A percentile compares a stretch with the other conserved stretches of the same genome.
Evolutionary conservation across 2,888 invertebrate species (phyloP).

Genomic region (Abrostola tripartita): DNA sequence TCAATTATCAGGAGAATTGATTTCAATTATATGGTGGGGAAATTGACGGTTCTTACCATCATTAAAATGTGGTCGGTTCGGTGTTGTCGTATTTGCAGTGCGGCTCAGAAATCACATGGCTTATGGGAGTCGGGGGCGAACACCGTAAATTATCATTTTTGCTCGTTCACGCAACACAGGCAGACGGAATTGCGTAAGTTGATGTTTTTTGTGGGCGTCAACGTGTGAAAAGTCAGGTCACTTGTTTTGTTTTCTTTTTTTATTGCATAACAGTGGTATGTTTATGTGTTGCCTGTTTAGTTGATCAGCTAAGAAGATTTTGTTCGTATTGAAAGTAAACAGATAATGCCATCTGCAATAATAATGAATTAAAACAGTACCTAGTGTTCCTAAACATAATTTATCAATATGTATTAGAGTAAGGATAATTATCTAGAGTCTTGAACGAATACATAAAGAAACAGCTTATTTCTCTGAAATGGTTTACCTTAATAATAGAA

Average conservation of each 20-base stretch:
- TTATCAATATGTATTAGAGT: too few species aligned
- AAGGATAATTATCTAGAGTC: too few species aligned
- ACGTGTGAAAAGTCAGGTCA: slow-evolving; percentile 56
- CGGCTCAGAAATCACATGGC: slow-evolving; percentile 63
- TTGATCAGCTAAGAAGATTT: too few species aligned
- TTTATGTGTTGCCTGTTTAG: slow-evolving; percentile 10
- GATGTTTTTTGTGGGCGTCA: slow-evolving; percentile 47
- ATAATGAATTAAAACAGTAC: too few species aligned
- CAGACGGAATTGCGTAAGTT: slow-evolving; percentile 46
- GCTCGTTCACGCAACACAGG: slow-evolving; percentile 57
- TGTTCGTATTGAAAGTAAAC: too few species aligned
- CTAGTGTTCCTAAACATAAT: too few species aligned
- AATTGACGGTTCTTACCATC: slow-evolving; percentile 67
- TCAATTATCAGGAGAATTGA: slow-evolving; percentile 70
- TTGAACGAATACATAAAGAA: too few species aligned
- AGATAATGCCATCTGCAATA: too few species aligned
- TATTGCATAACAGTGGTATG: slow-evolving; percentile 38
- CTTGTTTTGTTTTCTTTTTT: slow-evolving; percentile 47
- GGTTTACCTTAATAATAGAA: too few species aligned
- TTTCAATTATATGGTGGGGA: slow-evolving; percentile 71
- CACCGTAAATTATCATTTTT: slow-evolving; percentile 60
- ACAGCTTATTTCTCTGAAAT: too few species aligned
- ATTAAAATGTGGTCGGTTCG: slow-evolving; percentile 58
- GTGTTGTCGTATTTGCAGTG: slow-evolving; percentile 59
- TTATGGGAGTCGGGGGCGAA: slow-evolving; percentile 49